Base-by-base conservation (phyloP, 2,113 vertebrate species). In the Podarcis raffonei region DNA sequence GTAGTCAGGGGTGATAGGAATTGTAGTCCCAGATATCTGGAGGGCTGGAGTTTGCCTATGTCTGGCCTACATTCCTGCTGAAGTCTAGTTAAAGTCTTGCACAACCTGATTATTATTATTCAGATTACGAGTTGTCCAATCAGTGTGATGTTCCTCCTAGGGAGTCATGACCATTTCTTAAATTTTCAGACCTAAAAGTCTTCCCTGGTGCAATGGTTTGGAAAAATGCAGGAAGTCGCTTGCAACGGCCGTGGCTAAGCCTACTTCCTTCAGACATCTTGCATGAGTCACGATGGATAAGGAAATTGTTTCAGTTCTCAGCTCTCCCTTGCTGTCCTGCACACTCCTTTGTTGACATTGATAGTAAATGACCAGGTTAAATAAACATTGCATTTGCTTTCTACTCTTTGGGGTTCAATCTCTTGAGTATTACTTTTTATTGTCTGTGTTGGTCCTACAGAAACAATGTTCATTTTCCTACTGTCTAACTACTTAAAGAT, bases 131-230 rank as follows among this genome's bases (percentile, higher is more conserved):
- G 37, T 85, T 74, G 35, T 89, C 27, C 57, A 30, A 0, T 84
- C 48, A 16, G 15, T 20, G 71, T 22, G 25, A 71, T 35, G 62
- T 25, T 18, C n/a, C 57, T 89, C 48, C n/a, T 69, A 72, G 23
- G 83, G 48, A 32, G 68, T 72, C 35, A 80, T 42, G 83, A 89
- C 35, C 20, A 89, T 65, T 27, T 89, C 66, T 89, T 85, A 62
- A 62, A 20, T 5, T 4, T 20, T 62, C 15, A 62, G 15, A 62
- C 59, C 18, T 62, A 66, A 79, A 18, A 18, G 72, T 57, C 62
- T 69, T 82, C 25, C 62, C 75, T 76, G 20, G 27, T 57, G 42
- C 83, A 76, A 80, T 76, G 39, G 42, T 88, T 48, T 88, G 57
- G 81, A 75, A 83, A 48, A 77, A 68, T 32, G 39, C 77, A 35